Percentiles rank a stretch among this genome's conserved stretches.
Evolutionary conservation across 2,888 invertebrate genomes (phyloP).

Genomic region (Galerucella calmariensis): DNA sequence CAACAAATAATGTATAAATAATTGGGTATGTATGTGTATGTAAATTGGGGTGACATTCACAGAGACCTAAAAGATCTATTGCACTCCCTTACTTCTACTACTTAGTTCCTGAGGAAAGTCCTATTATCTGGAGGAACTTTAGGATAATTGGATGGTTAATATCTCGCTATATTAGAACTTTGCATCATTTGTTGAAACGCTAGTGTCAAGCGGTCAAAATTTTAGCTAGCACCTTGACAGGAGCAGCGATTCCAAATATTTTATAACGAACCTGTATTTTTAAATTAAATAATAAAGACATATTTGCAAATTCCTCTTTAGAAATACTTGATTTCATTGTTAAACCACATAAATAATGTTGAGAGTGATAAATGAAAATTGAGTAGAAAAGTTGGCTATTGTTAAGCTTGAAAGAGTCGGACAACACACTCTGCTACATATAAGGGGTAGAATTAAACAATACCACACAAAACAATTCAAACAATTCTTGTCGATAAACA

Average conservation of each 20-base stretch:
- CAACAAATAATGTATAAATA: too few species aligned
- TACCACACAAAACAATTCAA: slow-evolving; percentile 15
- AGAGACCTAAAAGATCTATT: too few species aligned
- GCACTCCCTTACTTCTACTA: too few species aligned
- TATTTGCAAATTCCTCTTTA: neutral
- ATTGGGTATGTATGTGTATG: too few species aligned
- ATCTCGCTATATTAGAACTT: too few species aligned
- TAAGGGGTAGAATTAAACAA: slow-evolving; percentile 17
- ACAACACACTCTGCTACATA: slow-evolving; percentile 14
- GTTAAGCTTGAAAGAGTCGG: slow-evolving; percentile 15
- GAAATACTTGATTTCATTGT: slow-evolving; percentile 10
- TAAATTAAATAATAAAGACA: neutral
- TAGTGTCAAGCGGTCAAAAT: too few species aligned
- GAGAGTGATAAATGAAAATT: slow-evolving; percentile 17
- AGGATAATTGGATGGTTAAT: too few species aligned
- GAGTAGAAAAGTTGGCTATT: slow-evolving; percentile 17
- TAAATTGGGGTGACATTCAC: too few species aligned
- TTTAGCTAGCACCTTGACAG: too few species aligned
- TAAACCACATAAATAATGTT: slow-evolving; percentile 15
- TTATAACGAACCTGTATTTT: neutral
- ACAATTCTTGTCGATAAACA: slow-evolving; percentile 14
- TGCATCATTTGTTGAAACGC: too few species aligned
- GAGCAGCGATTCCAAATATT: neutral
- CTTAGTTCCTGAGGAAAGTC: too few species aligned
- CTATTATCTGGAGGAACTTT: too few species aligned